A percentile compares a stretch with the other conserved stretches of the same genome.
phyloP scores from a whole-genome alignment of 2,888 invertebrate genomes.

The Malthinus seriepunctatus region DNA sequence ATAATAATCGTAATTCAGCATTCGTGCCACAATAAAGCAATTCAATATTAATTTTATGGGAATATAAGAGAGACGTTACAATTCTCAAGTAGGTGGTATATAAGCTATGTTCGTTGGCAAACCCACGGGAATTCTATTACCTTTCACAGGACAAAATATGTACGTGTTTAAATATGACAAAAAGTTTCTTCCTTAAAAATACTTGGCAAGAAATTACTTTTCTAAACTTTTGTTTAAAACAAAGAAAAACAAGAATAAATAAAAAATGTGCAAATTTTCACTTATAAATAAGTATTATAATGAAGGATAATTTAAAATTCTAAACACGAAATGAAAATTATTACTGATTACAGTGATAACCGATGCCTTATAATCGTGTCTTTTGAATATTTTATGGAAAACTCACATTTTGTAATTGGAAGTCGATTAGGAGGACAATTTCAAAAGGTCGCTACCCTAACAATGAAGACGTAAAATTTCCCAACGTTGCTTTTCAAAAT shows the following conservation, averaged over 20 bases:
- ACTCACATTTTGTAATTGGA: too few species aligned
- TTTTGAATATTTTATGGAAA: too few species aligned
- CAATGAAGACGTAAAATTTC: too few species aligned
- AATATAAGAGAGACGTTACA: slow-evolving; percentile 19
- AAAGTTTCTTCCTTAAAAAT: not conserved
- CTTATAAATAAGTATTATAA: too few species aligned
- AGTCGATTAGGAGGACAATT: too few species aligned
- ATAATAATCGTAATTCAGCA: slow-evolving; percentile 21
- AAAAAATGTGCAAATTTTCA: too few species aligned
- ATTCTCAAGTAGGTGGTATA: slow-evolving; percentile 20
- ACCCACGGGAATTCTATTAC: slow-evolving; percentile 16
- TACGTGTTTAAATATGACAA: not conserved
- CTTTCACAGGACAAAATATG: not conserved
- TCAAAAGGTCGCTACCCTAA: too few species aligned
- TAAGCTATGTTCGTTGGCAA: slow-evolving; percentile 16
- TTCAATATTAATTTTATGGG: slow-evolving; percentile 22
- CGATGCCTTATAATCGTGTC: too few species aligned
- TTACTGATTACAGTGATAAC: too few species aligned
- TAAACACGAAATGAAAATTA: too few species aligned
- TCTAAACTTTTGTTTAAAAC: not conserved
- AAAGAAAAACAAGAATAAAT: not conserved
- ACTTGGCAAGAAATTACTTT: not conserved
- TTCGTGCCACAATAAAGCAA: slow-evolving; percentile 20
- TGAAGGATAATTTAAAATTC: too few species aligned
- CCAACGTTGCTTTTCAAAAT: too few species aligned